Percentiles rank a stretch among this genome's conserved stretches.
Evolutionary conservation across 2,797 vertebrate species (phyloP).

Genomic region (Buphagus erythrorhynchus): DNA sequence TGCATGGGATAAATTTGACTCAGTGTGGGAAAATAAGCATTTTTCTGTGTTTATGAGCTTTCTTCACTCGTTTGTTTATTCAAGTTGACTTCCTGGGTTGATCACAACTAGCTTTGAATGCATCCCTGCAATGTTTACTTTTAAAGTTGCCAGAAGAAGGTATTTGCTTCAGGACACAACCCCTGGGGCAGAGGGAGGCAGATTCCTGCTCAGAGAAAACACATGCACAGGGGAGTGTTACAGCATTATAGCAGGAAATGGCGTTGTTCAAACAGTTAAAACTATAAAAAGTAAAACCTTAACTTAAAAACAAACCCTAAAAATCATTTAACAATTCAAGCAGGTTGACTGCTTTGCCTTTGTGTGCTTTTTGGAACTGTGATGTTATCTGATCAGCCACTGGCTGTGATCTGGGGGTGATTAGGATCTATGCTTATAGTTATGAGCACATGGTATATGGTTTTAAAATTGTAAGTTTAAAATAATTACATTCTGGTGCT

Average conservation of each 20-base stretch:
- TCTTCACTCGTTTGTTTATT: background rate
- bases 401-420: background rate
- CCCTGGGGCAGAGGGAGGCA: background rate
- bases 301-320: background rate
- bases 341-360: background rate
- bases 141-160: background rate
- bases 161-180: background rate
- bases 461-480: background rate
- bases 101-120: background rate
- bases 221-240: background rate
- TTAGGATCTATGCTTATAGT: background rate
- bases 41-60: background rate
- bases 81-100: background rate
- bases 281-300: background rate
- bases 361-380: background rate
- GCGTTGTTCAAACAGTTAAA: background rate
- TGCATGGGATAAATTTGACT: background rate
- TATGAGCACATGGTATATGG: background rate
- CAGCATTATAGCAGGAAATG: background rate
- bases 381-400: background rate
- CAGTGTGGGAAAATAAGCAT: background rate
- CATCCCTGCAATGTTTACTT: background rate
- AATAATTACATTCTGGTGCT: background rate
- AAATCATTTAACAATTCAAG: background rate
- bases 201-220: background rate